phyloP scores from a whole-genome alignment of 2,113 vertebrate genomes.

The Prietella phreatophila region DNA sequence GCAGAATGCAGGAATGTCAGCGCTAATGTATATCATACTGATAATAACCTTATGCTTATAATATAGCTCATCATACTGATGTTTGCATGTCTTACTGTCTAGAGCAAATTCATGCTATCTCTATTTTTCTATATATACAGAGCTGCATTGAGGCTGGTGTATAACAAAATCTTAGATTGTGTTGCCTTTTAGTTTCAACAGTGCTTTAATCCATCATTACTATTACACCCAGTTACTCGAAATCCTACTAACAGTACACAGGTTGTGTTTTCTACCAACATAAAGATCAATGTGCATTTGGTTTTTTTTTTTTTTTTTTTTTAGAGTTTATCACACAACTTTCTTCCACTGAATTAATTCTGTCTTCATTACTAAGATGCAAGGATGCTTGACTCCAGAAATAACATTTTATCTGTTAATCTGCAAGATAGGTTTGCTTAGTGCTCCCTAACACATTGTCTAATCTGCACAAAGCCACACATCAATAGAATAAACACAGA shows the following conservation, averaged over 20 bases:
- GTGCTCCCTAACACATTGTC: neutral
- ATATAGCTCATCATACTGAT: neutral
- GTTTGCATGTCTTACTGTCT: neutral
- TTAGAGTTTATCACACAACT: neutral
- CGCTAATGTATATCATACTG: neutral
- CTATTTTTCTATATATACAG: neutral
- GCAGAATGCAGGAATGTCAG: slow-evolving; percentile 12
- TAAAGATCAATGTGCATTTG: neutral
- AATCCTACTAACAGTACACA: neutral
- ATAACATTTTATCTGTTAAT: neutral
- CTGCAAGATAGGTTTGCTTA: neutral
- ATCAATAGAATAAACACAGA: neutral
- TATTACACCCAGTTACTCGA: neutral
- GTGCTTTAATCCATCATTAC: neutral
- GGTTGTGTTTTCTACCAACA: neutral
- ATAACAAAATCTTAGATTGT: neutral
- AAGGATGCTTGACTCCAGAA: neutral
- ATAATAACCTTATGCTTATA: neutral
- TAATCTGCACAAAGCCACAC: neutral
- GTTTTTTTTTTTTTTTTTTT: neutral
- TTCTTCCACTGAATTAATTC: neutral
- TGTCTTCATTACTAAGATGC: neutral
- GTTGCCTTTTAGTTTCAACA: neutral
- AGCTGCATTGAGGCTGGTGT: neutral
- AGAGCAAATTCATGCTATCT: neutral